phyloP scores from a whole-genome alignment of 1,140 invertebrate genomes.

The Tenebrio molitor region DNA sequence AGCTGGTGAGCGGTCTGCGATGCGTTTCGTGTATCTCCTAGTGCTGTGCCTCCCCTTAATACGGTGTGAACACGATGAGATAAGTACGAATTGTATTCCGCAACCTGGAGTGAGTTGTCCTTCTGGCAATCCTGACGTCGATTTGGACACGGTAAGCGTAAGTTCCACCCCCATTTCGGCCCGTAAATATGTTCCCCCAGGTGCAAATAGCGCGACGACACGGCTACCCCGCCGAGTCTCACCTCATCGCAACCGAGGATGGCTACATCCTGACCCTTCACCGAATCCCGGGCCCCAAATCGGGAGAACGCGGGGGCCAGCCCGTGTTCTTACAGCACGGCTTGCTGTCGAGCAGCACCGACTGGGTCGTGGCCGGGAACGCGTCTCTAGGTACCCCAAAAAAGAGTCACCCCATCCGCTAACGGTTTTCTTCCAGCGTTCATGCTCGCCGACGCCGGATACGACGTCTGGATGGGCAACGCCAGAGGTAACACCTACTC shows the following conservation, averaged over 20 bases:
- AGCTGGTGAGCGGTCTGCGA: neutral
- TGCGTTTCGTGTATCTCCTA: neutral
- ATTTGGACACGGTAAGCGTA: slow-evolving; percentile 28
- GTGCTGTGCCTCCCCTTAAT: neutral
- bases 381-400: slow-evolving; percentile 61
- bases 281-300: slow-evolving; percentile 74
- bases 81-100: too few relatives aligned
- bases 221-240: slow-evolving; percentile 79
- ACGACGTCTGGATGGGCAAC: slow-evolving; percentile 85
- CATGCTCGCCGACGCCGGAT: slow-evolving; percentile 78
- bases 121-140: slow-evolving; percentile 34
- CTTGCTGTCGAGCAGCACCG: slow-evolving; percentile 79
- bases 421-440: slow-evolving; percentile 71
- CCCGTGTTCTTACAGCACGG: slow-evolving; percentile 77
- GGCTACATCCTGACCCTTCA: slow-evolving; percentile 81
- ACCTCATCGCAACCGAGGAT: slow-evolving; percentile 77
- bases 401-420: too few relatives aligned
- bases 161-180: neutral
- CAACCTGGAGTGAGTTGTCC: too few relatives aligned
- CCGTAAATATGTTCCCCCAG: slow-evolving; percentile 59
- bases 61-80: neutral
- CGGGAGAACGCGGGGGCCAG: slow-evolving; percentile 55
- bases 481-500: slow-evolving; percentile 77
- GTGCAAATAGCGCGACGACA: slow-evolving; percentile 73
- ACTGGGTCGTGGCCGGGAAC: slow-evolving; percentile 79